phyloP scores from a whole-genome alignment of 2,797 vertebrate species.

The Spinibarbus caldwelli region DNA sequence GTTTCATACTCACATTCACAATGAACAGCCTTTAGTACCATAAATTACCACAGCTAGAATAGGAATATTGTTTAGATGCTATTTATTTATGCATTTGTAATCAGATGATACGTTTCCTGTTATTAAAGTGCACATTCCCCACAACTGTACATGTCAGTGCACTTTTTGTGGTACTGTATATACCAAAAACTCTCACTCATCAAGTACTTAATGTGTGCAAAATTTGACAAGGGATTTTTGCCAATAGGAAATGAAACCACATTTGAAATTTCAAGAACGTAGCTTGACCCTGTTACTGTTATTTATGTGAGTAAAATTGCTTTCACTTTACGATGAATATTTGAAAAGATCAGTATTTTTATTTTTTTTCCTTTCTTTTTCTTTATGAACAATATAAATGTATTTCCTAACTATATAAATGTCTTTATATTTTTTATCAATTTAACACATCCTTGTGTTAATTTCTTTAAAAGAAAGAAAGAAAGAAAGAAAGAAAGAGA shows the following conservation, averaged over 20 bases:
- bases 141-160: background rate
- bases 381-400: too few relatives aligned
- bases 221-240: background rate
- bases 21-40: background rate
- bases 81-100: slow-evolving; percentile 11
- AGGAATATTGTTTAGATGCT: slow-evolving; percentile 1
- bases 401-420: too few relatives aligned
- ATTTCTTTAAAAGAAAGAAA: too few relatives aligned
- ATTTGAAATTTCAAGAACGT: background rate
- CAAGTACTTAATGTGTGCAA: background rate
- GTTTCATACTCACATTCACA: slow-evolving; percentile 5
- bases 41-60: background rate
- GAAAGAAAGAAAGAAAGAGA: too few relatives aligned
- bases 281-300: too few relatives aligned
- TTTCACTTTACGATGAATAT: too few relatives aligned
- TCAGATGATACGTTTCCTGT: background rate
- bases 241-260: background rate
- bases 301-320: too few relatives aligned
- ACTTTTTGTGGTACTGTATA: background rate
- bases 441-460: too few relatives aligned
- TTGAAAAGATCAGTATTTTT: too few relatives aligned
- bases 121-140: background rate
- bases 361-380: too few relatives aligned
- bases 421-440: too few relatives aligned
- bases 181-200: background rate